Conservation (phyloP, 2,797 vertebrate species). For the Rhinichthys osculus region DNA sequence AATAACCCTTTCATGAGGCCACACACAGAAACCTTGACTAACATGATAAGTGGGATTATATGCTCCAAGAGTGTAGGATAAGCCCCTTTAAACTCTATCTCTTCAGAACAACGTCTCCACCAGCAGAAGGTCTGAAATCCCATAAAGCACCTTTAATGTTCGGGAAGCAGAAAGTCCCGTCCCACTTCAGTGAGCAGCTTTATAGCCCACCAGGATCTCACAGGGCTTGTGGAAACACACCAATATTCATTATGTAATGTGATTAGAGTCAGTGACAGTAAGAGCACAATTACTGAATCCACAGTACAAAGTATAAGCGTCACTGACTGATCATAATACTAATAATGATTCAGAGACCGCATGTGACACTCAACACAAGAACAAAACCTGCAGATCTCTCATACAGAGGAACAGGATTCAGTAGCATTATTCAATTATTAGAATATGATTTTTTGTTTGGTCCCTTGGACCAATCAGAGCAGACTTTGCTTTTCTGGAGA, state of each 20-base stretch:
- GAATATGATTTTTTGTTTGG: background rate
- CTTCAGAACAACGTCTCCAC: background rate
- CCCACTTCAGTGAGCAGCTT: background rate
- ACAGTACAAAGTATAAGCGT: background rate
- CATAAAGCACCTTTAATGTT: background rate
- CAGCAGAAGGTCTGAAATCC: background rate
- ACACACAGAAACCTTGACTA: constrained; percentile 13
- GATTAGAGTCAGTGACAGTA: background rate
- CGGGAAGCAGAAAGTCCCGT: background rate
- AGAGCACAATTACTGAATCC: background rate
- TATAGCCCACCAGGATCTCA: background rate
- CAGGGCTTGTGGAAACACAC: background rate
- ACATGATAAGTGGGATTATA: background rate
- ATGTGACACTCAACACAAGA: too few relatives aligned
- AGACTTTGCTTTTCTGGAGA: too few relatives aligned
- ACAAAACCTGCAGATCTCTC: background rate
- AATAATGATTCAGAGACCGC: background rate
- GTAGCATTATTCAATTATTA: background rate
- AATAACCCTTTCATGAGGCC: background rate
- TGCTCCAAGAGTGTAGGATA: background rate
- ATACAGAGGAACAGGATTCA: background rate
- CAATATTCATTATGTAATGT: background rate
- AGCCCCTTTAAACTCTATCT: background rate
- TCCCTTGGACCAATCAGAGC: too few relatives aligned
- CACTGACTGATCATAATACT: background rate